These are phyloP conservation scores for Phataginus tricuspis DNA, from an alignment of 2,797 vertebrate genomes.

Conservation along the genomic window DNA sequence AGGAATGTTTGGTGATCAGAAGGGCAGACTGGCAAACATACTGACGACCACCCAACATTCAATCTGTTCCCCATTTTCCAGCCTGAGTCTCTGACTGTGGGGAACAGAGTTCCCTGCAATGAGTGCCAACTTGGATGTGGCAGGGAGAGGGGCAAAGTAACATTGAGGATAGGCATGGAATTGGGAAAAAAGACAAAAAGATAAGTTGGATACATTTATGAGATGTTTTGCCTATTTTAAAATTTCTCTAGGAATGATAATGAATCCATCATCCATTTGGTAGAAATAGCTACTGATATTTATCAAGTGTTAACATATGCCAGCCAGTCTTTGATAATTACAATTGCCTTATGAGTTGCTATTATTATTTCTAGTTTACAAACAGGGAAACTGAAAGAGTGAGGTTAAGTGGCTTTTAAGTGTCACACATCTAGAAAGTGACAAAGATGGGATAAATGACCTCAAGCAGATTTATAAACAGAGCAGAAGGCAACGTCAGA, in stretches of 20 bases:
- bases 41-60: not conserved
- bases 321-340: not conserved
- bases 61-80: constrained; percentile 33
- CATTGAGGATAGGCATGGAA: not conserved
- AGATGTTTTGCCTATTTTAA: constrained; percentile 23
- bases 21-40: not conserved
- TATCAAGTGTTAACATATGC: not conserved
- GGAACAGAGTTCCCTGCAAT: not conserved
- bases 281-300: not conserved
- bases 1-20: constrained; percentile 24
- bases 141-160: not conserved
- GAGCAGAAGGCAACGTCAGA: constrained; percentile 10
- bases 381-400: not conserved
- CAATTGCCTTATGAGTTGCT: not conserved
- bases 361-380: not conserved
- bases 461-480: constrained; percentile 40
- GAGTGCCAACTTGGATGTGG: not conserved
- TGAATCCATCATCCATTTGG: not conserved
- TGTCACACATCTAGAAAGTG: not conserved
- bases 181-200: not conserved
- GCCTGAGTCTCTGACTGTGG: not conserved
- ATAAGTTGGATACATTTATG: not conserved
- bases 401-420: not conserved
- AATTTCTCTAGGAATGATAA: not conserved
- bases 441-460: not conserved